Percentiles rank a stretch among this genome's conserved stretches.
These are phyloP conservation scores for Nymphalis io DNA, from an alignment of 1,140 invertebrate genomes.

Conservation along the genomic window DNA sequence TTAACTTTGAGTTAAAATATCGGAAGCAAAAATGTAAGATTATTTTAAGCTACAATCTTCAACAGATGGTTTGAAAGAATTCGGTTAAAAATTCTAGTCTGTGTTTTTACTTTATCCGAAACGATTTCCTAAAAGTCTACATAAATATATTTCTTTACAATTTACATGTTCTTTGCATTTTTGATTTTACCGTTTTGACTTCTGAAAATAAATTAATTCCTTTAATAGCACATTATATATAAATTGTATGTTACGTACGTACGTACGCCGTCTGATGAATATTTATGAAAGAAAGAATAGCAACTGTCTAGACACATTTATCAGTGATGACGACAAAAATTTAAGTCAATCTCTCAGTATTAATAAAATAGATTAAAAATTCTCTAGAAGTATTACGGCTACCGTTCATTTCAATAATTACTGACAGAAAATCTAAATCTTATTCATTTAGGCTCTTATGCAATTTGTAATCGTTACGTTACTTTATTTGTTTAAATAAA, in stretches of 20 bases:
- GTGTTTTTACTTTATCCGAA: neutral
- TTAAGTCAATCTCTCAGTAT: neutral
- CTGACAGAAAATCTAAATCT: no score
- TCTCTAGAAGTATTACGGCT: no score
- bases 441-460: no score
- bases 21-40: neutral
- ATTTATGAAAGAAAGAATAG: neutral
- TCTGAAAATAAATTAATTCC: no score
- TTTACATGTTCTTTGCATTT: neutral
- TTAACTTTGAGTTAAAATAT: no score
- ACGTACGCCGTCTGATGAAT: neutral
- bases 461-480: no score
- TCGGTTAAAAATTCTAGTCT: neutral
- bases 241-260: neutral
- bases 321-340: slow-evolving; percentile 2
- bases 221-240: no score
- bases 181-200: no score
- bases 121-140: neutral
- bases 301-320: slow-evolving; percentile 7
- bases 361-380: no score
- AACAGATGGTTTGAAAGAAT: neutral
- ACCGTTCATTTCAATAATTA: no score
- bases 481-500: no score
- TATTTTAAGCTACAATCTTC: neutral
- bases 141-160: neutral